A percentile compares a stretch with the other conserved stretches of the same genome.
These are phyloP conservation scores for Labroides dimidiatus DNA, from an alignment of 2,797 vertebrate species.

Conservation along the genomic window DNA sequence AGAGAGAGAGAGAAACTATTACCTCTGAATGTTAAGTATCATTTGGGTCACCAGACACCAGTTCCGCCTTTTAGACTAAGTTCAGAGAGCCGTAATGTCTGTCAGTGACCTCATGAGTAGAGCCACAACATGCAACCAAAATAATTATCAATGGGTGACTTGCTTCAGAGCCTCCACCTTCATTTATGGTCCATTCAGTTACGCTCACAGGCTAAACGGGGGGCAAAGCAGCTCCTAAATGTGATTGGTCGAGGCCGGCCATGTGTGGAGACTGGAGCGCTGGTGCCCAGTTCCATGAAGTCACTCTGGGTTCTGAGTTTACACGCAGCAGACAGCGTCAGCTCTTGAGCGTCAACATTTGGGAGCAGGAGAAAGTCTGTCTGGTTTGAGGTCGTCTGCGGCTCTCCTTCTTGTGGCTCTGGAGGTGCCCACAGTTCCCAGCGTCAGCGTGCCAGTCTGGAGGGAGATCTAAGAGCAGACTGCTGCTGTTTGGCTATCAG, in stretches of 20 bases:
- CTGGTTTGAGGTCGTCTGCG: constrained; percentile 83
- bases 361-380: constrained; percentile 75
- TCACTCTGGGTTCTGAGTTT: constrained; percentile 77
- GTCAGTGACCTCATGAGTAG: constrained; percentile 69
- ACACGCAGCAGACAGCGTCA: constrained; percentile 74
- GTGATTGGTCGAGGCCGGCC: constrained; percentile 58
- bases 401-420: constrained; percentile 80
- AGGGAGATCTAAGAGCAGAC: constrained; percentile 72
- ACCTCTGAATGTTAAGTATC: neutral
- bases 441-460: constrained; percentile 78
- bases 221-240: constrained; percentile 52
- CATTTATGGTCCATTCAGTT: constrained; percentile 74
- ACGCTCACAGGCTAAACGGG: constrained; percentile 64
- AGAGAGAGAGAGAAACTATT: neutral
- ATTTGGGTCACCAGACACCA: neutral
- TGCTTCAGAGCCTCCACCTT: constrained; percentile 66
- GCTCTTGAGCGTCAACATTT: constrained; percentile 77
- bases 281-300: constrained; percentile 80
- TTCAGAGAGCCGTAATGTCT: constrained; percentile 58
- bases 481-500: constrained; percentile 74
- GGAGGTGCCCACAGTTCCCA: constrained; percentile 80
- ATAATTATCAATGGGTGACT: constrained; percentile 63
- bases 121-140: constrained; percentile 54
- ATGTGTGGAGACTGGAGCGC: constrained; percentile 57
- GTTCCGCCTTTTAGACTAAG: constrained; percentile 28